Conservation (phyloP, 2,113 vertebrate species). For the Propithecus coquereli region DNA sequence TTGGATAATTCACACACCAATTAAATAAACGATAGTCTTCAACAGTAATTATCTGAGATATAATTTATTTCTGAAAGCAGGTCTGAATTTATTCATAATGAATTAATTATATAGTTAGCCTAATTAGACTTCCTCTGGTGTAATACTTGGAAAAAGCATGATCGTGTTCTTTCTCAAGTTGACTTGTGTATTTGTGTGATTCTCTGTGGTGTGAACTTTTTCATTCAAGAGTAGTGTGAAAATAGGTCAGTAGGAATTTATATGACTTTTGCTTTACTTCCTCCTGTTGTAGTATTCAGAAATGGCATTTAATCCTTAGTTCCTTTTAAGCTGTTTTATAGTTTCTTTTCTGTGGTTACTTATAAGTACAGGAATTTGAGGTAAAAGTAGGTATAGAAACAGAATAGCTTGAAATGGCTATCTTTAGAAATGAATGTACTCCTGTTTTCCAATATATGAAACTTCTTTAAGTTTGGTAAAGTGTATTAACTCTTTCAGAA, state of each 20-base stretch:
- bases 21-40: constrained; percentile 76
- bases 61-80: constrained; percentile 77
- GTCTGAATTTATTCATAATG: constrained; percentile 78
- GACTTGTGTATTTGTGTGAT: constrained; percentile 63
- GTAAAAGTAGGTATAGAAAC: not conserved
- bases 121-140: constrained; percentile 73
- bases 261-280: constrained; percentile 31
- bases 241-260: constrained; percentile 65
- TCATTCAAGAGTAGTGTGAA: constrained; percentile 68
- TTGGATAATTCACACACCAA: constrained; percentile 70
- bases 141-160: constrained; percentile 58
- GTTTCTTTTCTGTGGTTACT: not conserved
- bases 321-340: not conserved
- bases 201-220: constrained; percentile 69
- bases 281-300: constrained; percentile 21
- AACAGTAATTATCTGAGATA: constrained; percentile 73
- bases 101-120: constrained; percentile 74
- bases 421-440: not conserved
- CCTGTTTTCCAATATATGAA: not conserved
- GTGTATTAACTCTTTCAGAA: not conserved
- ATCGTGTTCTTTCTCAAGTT: constrained; percentile 59
- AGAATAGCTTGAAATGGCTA: not conserved
- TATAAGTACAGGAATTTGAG: not conserved
- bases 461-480: not conserved
- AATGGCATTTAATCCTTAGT: not conserved